phyloP scores from a whole-genome alignment of 2,797 vertebrate genomes.

The Brachyrhaphis roseni region DNA sequence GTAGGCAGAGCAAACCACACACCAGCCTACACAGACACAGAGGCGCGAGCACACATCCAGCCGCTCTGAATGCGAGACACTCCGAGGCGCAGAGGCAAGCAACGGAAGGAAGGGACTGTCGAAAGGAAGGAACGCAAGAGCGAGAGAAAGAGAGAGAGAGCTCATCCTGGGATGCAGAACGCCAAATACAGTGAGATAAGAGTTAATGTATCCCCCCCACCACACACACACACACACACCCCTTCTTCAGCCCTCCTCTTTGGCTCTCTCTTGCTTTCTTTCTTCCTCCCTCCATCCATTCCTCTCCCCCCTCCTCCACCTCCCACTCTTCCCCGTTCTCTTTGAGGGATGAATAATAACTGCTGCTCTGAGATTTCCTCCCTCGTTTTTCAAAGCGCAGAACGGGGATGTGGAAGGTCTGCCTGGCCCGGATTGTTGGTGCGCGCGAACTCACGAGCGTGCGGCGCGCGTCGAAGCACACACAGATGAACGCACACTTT shows the following conservation, averaged over 20 bases:
- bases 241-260: slow-evolving; percentile 64
- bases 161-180: slow-evolving; percentile 73
- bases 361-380: slow-evolving; percentile 82
- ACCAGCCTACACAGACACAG: slow-evolving; percentile 39
- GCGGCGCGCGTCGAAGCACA: slow-evolving; percentile 24
- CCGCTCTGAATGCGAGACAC: slow-evolving; percentile 54
- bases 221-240: slow-evolving; percentile 6
- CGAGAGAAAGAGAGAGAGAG: slow-evolving; percentile 47
- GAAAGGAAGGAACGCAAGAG: slow-evolving; percentile 43
- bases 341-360: slow-evolving; percentile 86
- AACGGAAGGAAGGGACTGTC: slow-evolving; percentile 55
- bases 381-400: slow-evolving; percentile 82
- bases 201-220: slow-evolving; percentile 78
- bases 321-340: slow-evolving; percentile 72
- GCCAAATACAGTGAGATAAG: slow-evolving; percentile 76
- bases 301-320: slow-evolving; percentile 36
- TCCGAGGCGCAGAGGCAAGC: slow-evolving; percentile 50
- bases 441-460: slow-evolving; percentile 10
- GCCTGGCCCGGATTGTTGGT: slow-evolving; percentile 65
- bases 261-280: slow-evolving; percentile 47
- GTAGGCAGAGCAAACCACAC: slow-evolving; percentile 51
- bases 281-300: slow-evolving; percentile 57
- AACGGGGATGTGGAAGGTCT: slow-evolving; percentile 80
- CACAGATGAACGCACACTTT: slow-evolving; percentile 41
- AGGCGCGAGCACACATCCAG: slow-evolving; percentile 41